These are phyloP conservation scores for Psococerastis gibbosa DNA, from an alignment of 2,888 invertebrate genomes.

Conservation along the genomic window DNA sequence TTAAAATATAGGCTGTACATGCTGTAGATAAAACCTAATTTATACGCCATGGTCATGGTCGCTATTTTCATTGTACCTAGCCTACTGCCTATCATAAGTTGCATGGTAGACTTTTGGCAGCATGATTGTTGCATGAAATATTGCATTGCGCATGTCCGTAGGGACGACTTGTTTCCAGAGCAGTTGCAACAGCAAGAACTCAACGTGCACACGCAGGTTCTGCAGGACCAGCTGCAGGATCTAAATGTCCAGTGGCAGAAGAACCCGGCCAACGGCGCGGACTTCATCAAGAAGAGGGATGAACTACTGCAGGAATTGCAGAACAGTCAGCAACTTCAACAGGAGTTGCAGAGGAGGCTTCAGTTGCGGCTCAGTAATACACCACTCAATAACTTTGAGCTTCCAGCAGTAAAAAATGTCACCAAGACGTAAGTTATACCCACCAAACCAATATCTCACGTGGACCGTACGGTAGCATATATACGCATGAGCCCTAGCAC, in stretches of 20 bases:
- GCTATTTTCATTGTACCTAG: no score
- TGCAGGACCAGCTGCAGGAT: constrained; percentile 23
- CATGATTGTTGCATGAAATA: no score
- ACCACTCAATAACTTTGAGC: constrained; percentile 3
- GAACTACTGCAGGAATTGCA: constrained; percentile 16
- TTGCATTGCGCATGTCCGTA: constrained; percentile 11
- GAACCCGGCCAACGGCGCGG: background rate
- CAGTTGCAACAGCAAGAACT: constrained; percentile 21
- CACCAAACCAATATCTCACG: no score
- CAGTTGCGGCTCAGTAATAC: constrained; percentile 16
- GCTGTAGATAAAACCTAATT: no score
- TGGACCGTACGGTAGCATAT: no score
- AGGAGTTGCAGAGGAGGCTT: constrained; percentile 18
- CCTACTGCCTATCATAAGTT: no score
- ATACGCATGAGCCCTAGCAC: no score
- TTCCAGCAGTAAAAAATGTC: no score
- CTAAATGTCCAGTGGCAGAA: constrained; percentile 2
- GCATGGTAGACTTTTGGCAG: no score
- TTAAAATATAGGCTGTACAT: no score
- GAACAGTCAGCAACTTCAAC: constrained; percentile 18
- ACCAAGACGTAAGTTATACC: no score
- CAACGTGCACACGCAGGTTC: constrained; percentile 22
- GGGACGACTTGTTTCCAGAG: constrained; percentile 20
- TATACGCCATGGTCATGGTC: no score
- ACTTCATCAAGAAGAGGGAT: background rate